A percentile compares a stretch with the other conserved stretches of the same genome.
Evolutionary conservation across 2,797 vertebrate genomes (phyloP).

Genomic region (Anguilla megastoma): DNA sequence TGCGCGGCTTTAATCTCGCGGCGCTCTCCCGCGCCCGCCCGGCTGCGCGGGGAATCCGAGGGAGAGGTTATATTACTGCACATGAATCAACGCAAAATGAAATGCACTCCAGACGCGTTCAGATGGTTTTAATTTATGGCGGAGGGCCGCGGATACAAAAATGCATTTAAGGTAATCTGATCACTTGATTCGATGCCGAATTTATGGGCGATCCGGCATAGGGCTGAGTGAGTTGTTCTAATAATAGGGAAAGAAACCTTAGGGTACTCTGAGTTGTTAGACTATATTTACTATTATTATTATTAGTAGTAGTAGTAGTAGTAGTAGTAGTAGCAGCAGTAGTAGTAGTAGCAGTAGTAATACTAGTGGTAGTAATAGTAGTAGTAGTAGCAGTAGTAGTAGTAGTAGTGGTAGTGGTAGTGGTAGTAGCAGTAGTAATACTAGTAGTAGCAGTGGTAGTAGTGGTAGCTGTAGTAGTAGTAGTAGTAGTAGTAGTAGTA

Average conservation of each 20-base stretch:
- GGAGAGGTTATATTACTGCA: slow-evolving; percentile 85
- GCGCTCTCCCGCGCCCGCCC: slow-evolving; percentile 71
- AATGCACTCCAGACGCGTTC: slow-evolving; percentile 89
- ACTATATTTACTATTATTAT: slow-evolving; percentile 42
- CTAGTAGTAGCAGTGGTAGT: neutral
- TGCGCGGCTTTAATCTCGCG: slow-evolving; percentile 80
- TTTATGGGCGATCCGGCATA: slow-evolving; percentile 80
- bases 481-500: too few species aligned
- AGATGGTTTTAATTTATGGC: slow-evolving; percentile 93
- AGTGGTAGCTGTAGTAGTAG: too few species aligned
- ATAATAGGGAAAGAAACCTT: slow-evolving; percentile 72
- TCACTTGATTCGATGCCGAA: slow-evolving; percentile 85
- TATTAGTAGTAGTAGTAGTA: slow-evolving; percentile 40
- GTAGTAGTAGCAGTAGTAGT: neutral
- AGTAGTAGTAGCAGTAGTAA: neutral
- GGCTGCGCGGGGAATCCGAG: slow-evolving; percentile 76
- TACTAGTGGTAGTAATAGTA: neutral
- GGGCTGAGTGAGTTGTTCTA: slow-evolving; percentile 78
- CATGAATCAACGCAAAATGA: slow-evolving; percentile 93
- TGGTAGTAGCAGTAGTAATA: neutral
- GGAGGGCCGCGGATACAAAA: slow-evolving; percentile 82
- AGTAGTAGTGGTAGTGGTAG: slow-evolving; percentile 34
- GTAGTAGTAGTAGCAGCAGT: slow-evolving; percentile 1
- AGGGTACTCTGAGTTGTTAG: slow-evolving; percentile 38
- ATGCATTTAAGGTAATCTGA: slow-evolving; percentile 92